Evolutionary conservation across 2,888 invertebrate genomes (phyloP).

Genomic region (Cerceris ruficornis): DNA sequence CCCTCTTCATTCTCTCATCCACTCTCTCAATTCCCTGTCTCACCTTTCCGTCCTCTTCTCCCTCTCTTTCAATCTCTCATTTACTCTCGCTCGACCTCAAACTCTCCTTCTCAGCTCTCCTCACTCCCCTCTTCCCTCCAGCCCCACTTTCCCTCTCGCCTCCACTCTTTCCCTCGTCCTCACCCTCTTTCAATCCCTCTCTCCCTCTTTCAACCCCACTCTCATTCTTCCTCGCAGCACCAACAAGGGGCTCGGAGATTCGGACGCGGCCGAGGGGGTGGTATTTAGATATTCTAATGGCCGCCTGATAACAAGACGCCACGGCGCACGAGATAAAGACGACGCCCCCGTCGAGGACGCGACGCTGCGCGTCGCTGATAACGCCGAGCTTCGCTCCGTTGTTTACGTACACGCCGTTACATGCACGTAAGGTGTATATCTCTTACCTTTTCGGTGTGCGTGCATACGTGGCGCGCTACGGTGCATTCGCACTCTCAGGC

Average conservation of each 20-base stretch:
- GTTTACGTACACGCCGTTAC: conserved; percentile 70
- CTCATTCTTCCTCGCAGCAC: neutral
- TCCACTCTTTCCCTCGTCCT: too few species aligned
- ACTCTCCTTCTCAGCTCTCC: too few species aligned
- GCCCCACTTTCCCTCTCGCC: too few species aligned
- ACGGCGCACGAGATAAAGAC: conserved; percentile 79
- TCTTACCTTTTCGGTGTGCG: conserved; percentile 18
- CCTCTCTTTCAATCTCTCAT: too few species aligned
- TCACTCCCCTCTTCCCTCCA: too few species aligned
- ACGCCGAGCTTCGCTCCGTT: conserved; percentile 64
- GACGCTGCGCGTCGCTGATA: conserved; percentile 81
- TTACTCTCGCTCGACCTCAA: too few species aligned
- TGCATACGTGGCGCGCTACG: conserved; percentile 14
- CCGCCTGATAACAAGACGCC: conserved; percentile 80
- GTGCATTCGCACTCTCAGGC: conserved; percentile 4
- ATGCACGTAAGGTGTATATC: conserved; percentile 45
- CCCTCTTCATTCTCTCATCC: too few species aligned
- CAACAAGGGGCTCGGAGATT: conserved; percentile 43
- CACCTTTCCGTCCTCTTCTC: too few species aligned
- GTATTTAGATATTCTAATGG: conserved; percentile 83
- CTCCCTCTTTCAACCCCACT: neutral
- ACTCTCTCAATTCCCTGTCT: too few species aligned
- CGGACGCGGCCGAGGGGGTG: conserved; percentile 71
- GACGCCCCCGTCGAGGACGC: conserved; percentile 71
- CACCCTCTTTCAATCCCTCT: neutral